A percentile compares a stretch with the other conserved stretches of the same genome.
These are phyloP conservation scores for Manis javanica DNA, from an alignment of 2,797 vertebrate species.

Conservation along the genomic window DNA sequence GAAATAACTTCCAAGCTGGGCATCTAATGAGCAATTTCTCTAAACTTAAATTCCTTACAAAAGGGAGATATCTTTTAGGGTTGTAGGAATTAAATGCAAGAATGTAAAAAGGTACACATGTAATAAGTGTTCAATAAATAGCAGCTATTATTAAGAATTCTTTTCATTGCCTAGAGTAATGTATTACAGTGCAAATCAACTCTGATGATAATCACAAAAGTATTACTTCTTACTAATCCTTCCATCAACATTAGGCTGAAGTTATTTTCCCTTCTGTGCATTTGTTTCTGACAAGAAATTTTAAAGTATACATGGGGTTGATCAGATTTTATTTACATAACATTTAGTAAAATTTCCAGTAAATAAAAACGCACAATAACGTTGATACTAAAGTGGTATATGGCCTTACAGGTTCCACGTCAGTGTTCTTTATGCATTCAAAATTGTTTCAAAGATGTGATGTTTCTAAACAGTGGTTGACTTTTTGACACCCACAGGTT, in stretches of 20 bases:
- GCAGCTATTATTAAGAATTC: background rate
- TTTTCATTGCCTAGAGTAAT: background rate
- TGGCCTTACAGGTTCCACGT: background rate
- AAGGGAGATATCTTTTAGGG: background rate
- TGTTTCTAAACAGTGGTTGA: background rate
- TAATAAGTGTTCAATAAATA: constrained; percentile 1
- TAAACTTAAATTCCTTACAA: constrained; percentile 29
- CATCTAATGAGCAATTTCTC: background rate
- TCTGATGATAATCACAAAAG: background rate
- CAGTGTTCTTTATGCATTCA: background rate
- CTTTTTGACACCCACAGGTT: background rate
- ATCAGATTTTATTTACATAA: constrained; percentile 26
- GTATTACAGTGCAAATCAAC: background rate
- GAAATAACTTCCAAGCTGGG: background rate
- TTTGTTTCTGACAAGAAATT: constrained; percentile 49
- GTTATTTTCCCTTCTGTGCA: constrained; percentile 23
- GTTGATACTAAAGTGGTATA: background rate
- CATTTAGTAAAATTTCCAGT: background rate
- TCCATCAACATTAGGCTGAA: background rate
- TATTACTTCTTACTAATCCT: background rate
- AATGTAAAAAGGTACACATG: background rate
- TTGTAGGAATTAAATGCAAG: constrained; percentile 4
- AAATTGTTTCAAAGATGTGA: constrained; percentile 10
- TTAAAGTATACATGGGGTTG: background rate
- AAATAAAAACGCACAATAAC: background rate